Base-by-base conservation (phyloP, 1,140 invertebrate species). In the Propsilocerus akamusi region DNA sequence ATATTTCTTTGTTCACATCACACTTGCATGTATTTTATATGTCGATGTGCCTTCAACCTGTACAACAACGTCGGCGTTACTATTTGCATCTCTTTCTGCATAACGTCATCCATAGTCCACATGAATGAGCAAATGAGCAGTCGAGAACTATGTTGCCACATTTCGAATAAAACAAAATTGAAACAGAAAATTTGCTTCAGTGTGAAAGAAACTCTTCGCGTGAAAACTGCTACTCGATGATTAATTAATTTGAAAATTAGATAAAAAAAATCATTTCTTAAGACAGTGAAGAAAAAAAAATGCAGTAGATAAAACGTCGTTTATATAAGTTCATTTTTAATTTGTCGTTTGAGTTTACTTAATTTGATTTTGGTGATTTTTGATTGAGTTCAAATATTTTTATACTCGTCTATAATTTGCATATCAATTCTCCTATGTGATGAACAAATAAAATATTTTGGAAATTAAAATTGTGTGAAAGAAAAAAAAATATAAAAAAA, bases 161-260 rank as follows among this genome's bases (percentile, higher is more conserved):
- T 5, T 41, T 41, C 22, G 14, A 41, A 41, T 41, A 41, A 41
- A 41, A 17, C 14, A 41, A 41, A 41, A 41, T 20, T 41, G 34
- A 41, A 41, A 41, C 22, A 41, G 34, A 41, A 41, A 41, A 41
- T 41, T 8, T 41, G 34, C 34, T 41, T 41, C 34, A 41, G 34
- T 41, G 34, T 41, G 34, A 41, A 41, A 41, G 2, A 14, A 41
- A 41, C 34, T 41, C 14, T 17, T 41, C 34, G 34, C 14, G 34
- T 41, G 17, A 20, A 17, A 41, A 41, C 34, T 41, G 14, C 34
- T 41, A 17, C 14, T 37, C 14, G 22, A 41, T 41, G 34, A 41
- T 6, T 41, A 8, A 41, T 20, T 20, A 41, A 41, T 41, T 41
- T 41, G 10, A 41, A 4, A 17, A 37, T 17, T 6, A 17, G 14